These are phyloP conservation scores for Subacronicta megacephala DNA, from an alignment of 2,888 invertebrate species.

Conservation along the genomic window DNA sequence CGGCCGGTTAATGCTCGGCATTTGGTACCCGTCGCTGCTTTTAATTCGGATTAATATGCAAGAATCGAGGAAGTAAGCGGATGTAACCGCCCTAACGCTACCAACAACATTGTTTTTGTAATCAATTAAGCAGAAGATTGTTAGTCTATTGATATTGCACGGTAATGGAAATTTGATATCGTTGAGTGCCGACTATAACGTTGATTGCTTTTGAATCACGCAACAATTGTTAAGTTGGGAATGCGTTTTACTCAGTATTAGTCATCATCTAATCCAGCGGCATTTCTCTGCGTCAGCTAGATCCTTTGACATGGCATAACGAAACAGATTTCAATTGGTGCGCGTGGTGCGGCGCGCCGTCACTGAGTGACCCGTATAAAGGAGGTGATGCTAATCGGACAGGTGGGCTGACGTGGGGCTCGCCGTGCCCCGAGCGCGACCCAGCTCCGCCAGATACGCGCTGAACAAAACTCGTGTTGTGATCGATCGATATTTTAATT, in stretches of 20 bases:
- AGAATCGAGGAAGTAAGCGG: conserved; percentile 71
- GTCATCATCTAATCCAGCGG: conserved; percentile 81
- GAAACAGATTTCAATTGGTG: conserved; percentile 87
- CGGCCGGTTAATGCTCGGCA: conserved; percentile 79
- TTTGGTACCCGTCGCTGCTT: conserved; percentile 80
- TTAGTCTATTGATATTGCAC: conserved; percentile 72
- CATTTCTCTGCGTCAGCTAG: conserved; percentile 79
- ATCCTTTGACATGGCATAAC: conserved; percentile 83
- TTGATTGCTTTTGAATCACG: conserved; percentile 83
- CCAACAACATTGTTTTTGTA: conserved; percentile 76
- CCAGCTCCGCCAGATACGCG: conserved; percentile 59
- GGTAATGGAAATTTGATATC: conserved; percentile 79
- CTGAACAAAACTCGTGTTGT: conserved; percentile 70
- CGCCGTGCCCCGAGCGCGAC: conserved; percentile 58
- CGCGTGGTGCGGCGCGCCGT: conserved; percentile 70
- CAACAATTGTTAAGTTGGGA: conserved; percentile 66
- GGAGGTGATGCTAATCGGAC: conserved; percentile 88
- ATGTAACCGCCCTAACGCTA: conserved; percentile 54
- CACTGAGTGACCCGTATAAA: conserved; percentile 82
- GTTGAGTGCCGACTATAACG: conserved; percentile 79
- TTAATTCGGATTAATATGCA: conserved; percentile 87
- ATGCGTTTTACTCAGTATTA: conserved; percentile 71
- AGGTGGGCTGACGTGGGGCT: conserved; percentile 82
- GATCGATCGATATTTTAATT: conserved; percentile 76
- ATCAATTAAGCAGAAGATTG: conserved; percentile 82